Evolutionary conservation across 2,113 vertebrate genomes (phyloP).

Genomic region (Bos indicus): DNA sequence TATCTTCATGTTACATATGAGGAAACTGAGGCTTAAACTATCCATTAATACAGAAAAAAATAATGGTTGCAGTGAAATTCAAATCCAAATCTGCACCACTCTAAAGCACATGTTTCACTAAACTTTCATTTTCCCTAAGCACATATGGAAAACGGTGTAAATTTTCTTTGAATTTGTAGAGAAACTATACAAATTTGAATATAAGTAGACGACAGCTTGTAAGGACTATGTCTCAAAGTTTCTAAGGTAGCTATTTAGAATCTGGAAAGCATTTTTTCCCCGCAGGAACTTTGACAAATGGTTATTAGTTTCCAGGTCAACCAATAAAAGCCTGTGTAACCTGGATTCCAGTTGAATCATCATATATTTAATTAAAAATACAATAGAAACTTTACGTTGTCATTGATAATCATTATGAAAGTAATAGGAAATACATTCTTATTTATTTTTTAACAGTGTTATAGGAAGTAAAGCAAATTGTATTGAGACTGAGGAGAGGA

Average conservation of each 20-base stretch:
- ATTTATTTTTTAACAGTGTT: background rate
- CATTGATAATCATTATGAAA: background rate
- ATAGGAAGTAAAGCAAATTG: background rate
- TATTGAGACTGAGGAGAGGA: background rate
- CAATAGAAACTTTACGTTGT: background rate
- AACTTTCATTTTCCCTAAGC: constrained; percentile 19
- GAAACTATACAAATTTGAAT: background rate
- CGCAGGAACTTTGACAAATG: background rate
- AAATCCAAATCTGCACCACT: background rate
- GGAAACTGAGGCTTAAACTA: background rate
- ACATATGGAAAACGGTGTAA: background rate
- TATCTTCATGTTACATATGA: background rate
- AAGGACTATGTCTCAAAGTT: background rate
- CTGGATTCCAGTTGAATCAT: background rate
- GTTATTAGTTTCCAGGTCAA: background rate
- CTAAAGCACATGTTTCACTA: background rate
- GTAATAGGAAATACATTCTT: background rate
- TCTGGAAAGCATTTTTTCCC: background rate
- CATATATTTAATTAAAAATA: background rate
- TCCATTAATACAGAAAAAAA: background rate
- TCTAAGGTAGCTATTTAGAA: background rate
- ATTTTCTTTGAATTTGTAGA: constrained; percentile 31
- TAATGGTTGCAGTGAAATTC: background rate
- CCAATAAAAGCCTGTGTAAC: background rate
- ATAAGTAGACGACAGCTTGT: background rate